Base-by-base conservation (phyloP, 2,797 vertebrate species). In the Muscicapa striata region DNA sequence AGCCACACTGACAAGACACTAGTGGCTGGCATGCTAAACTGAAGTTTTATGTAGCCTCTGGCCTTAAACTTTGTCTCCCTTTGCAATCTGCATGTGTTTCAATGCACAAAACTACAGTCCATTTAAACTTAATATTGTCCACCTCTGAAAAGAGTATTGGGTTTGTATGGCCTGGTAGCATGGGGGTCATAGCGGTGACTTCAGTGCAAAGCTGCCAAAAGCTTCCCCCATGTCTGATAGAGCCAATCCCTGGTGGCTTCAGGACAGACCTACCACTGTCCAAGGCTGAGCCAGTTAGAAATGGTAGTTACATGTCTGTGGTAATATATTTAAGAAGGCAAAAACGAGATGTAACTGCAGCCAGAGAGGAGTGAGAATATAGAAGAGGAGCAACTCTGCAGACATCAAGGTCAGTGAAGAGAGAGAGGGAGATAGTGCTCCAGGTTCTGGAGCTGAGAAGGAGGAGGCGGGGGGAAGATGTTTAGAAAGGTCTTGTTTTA, bases 191-290 rank as follows among this genome's bases (percentile, higher is more conserved):
- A 58, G 45, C 23, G 15, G 13, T 24, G 45, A 7, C 59, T 38
- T 45, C 51, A 20, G 19, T 51, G 6, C 64, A 38, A 73, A 58
- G 19, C 19, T 45, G 38, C n/a, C 27, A 38, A 51, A 43, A 45
- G 15, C 18, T 57, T 49, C 23, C 13, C 15, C 18, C 5, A 11
- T 13, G 9, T 27, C 32, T 0, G 0, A 55, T 43, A 72, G 13
- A 79, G 27, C 32, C 23, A 58, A 2, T n/a, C 3, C 13, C 27
- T n/a, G 27, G 15, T 12, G 4, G 20, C 27, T 58, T 9, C 75
- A 79, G 52, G 32, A 51, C 23, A 23, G 23, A 29, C 9, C 16
- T 51, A 19, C 15, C 38, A 10, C 38, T 29, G 43, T 18, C 23
- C 38, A 45, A 38, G 36, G 13, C 58, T 72, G 16, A 24, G 24